A percentile compares a stretch with the other conserved stretches of the same genome.
Evolutionary conservation across 2,113 vertebrate genomes (phyloP).

Genomic region (Pelmatolapia mariae): DNA sequence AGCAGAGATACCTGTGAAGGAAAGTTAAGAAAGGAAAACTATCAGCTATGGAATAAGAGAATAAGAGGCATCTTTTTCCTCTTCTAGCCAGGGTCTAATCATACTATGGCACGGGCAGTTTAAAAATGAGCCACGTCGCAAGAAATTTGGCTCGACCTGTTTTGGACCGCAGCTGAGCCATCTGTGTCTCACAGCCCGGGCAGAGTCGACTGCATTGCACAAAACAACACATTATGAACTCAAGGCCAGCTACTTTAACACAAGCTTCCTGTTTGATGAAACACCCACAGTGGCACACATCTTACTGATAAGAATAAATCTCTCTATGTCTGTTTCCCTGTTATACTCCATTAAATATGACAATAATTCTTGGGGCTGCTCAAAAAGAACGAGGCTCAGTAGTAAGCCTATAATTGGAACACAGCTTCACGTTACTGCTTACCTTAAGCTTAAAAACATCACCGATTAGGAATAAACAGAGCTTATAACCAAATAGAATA

Average conservation of each 20-base stretch:
- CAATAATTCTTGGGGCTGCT: neutral
- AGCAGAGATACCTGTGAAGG: neutral
- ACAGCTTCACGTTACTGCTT: neutral
- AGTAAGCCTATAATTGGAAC: neutral
- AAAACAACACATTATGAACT: constrained; percentile 6
- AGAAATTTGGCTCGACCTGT: constrained; percentile 40
- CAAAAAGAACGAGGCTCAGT: neutral
- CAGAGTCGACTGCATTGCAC: neutral
- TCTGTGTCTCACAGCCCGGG: constrained; percentile 52
- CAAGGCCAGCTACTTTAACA: constrained; percentile 1
- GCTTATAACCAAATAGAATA: neutral
- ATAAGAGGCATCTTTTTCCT: neutral
- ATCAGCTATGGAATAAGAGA: neutral
- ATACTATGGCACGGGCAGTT: neutral
- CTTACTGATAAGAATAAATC: neutral
- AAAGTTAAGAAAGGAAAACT: neutral
- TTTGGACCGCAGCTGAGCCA: constrained; percentile 47
- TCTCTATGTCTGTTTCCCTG: neutral
- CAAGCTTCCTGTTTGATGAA: constrained; percentile 5
- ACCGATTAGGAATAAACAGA: neutral
- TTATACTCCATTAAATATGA: neutral
- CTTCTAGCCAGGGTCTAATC: neutral
- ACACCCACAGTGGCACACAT: neutral
- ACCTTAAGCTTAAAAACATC: neutral
- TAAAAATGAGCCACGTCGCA: constrained; percentile 5